Base-by-base conservation (phyloP, 2,888 invertebrate species). In the Dryobota labecula region DNA sequence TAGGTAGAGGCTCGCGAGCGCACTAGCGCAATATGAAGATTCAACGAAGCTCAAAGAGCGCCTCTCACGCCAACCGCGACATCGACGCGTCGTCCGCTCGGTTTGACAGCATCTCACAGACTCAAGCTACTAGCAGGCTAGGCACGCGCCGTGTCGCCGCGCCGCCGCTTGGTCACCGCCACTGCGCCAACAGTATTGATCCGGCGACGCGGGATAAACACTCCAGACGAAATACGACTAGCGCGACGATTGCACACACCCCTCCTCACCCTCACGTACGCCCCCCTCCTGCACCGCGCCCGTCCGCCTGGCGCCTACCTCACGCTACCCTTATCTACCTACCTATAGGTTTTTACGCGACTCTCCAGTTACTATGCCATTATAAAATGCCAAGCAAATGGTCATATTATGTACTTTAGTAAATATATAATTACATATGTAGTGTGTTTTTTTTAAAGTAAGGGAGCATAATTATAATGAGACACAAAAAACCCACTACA, bases 171-270 rank as follows among this genome's bases (percentile, higher is more conserved):
- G 93, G 92, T 91, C 92, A 92, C 93, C 95, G 95, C 92, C 95
- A 96, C 95, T 96, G 95, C 96, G 95, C 95, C 95, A 96, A 92
- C 94, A 88, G 95, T 96, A 95, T 96, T 94, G 96, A 95, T 95
- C 96, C 94, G 92, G 87, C 95, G 93, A 91, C 94, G 93, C 94
- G 95, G 95, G 95, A 95, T 95, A 94, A 95, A 94, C 95, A 94
- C 94, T 95, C 96, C 95, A 96, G 95, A 96, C 96, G 94, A 94
- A 95, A 95, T 95, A 95, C 95, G 94, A 93, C 95, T 91, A 94
- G 93, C 93, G 93, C 94, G 94, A 93, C 93, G 92, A 92, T 93
- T 93, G 94, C 94, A 94, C 94, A 93, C 94, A 92, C 94, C 94
- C 94, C 92, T 89, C 94, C 92, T 89, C 91, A 85, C 92, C 92